Base-by-base conservation (phyloP, 2,113 vertebrate species). In the Nesospiza acunhae region DNA sequence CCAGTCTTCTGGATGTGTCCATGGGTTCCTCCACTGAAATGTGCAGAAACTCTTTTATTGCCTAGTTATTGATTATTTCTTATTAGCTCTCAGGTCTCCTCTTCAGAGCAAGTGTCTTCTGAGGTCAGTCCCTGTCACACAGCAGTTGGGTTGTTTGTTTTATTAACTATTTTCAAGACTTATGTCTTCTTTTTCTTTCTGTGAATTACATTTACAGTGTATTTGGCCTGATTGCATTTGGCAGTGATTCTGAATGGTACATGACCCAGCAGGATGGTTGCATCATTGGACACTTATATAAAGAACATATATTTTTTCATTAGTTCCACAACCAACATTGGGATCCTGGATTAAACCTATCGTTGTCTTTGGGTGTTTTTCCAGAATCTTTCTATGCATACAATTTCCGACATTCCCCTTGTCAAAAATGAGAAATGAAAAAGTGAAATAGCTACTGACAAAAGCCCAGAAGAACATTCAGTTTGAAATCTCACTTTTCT, bases 301-400 rank as follows among this genome's bases (percentile, higher is more conserved):
- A 91, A 58, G 46, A 80, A 77, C 31, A 22, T 8, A 35, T 5
- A 1, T 83, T 85, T 76, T 86, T 95, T 86, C 64, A 23, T 88
- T 88, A 77, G 72, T 52, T 88, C 75, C 27, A 66, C 74, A 85
- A 16, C 27, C 0, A 0, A 23, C 0, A 0, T 14, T 62, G 46
- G 15, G 27, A 82, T 67, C 64, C 15, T 69, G 35, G n/a, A 86
- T 46, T 35, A 88, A 85, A 82, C 31, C 28, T 82, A 49, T 59
- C 53, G 9, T 74, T 91, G 63, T 68, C 55, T 94, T 85, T 86
- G 17, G 13, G 39, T 74, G 35, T 69, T 93, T 93, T 91, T 93
- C 24, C 67, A 74, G 35, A 83, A 70, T 31, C 21, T n/a, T 70
- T 78, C 94, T 63, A 66, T 35, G 23, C 37, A 50, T 47, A 58